Evolutionary conservation across 1,140 invertebrate species (phyloP).

Genomic region (Semibalanus balanoides): DNA sequence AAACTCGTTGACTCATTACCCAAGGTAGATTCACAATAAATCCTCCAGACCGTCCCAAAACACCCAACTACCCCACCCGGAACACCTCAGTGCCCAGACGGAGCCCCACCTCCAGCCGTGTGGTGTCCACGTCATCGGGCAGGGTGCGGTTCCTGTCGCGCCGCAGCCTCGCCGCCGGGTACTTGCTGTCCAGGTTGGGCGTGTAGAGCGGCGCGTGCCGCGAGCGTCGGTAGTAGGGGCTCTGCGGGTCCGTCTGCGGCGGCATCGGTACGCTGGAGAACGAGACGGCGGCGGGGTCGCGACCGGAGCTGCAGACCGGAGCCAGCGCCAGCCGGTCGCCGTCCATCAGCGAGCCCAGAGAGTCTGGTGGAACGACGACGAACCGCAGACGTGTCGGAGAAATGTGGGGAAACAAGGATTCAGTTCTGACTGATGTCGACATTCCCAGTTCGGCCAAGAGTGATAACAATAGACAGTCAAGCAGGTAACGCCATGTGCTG

Average conservation of each 20-base stretch:
- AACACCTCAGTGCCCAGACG: no score
- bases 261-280: background rate
- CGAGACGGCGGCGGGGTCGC: background rate
- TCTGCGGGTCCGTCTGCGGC: background rate
- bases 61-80: no score
- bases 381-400: no score
- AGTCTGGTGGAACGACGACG: background rate
- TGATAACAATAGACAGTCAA: no score
- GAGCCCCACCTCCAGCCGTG: conserved; percentile 86
- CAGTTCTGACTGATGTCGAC: no score
- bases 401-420: no score
- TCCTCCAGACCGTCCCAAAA: no score
- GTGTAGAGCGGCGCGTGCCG: background rate
- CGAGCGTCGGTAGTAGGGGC: background rate
- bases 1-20: no score
- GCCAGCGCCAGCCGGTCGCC: background rate
- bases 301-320: no score
- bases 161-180: conserved; percentile 82
- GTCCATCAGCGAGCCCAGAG: background rate
- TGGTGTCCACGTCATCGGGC: conserved; percentile 89
- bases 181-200: conserved; percentile 58
- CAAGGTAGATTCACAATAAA: no score
- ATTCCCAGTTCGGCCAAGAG: no score
- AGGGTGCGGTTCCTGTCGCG: conserved; percentile 91
- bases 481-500: no score